Evolutionary conservation across 2,113 vertebrate genomes (phyloP), one percentile per base, ranked within the genome.

Genomic region (Pseudopodoces humilis): DNA sequence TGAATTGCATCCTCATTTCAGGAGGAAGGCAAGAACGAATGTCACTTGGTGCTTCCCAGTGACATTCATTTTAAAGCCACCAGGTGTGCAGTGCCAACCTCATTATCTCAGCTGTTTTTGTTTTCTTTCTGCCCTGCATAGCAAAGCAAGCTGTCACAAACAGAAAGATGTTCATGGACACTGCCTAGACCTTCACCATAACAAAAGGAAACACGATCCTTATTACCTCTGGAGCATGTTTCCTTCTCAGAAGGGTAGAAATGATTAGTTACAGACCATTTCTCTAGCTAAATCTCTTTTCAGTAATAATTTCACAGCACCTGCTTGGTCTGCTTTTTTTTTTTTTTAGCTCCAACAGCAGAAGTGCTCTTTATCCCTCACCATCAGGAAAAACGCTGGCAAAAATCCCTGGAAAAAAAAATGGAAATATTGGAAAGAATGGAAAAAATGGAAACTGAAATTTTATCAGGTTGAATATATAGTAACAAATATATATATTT

Each of bases 61-160:
- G 68, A 83, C 39, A 41, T 43, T 92, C 2, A 67, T 91, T 95
- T 93, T 69, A 78, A 93, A 95, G 89, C 90, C 53, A 76, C 47
- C 43, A 44, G 31, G 41, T 96, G 47, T 52, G 55, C 59, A 67
- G 13, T 13, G 37, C 28, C 71, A 59, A 20, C 78, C 39, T 9
- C 22, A 85, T 63, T 75, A 28, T 90, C 41, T 63, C 56, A 52
- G 35, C n/a, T 76, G 47, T 13, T 62, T 59, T 46, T 63, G 6
- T 28, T 86, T 81, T 62, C 39, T 58, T 94, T 90, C 35, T 92
- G 24, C 23, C 49, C 55, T 83, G 80, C 25, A 85, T 41, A 70
- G 62, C 43, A 59, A 86, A 95, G 28, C 11, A 72, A 76, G 82
- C 7, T 53, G 35, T 33, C 81, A 72, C n/a, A 92, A 56, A 9